Percentiles rank a stretch among this genome's conserved stretches.
Conservation (phyloP, 2,888 invertebrate species). For the Eupithecia abbreviata region DNA sequence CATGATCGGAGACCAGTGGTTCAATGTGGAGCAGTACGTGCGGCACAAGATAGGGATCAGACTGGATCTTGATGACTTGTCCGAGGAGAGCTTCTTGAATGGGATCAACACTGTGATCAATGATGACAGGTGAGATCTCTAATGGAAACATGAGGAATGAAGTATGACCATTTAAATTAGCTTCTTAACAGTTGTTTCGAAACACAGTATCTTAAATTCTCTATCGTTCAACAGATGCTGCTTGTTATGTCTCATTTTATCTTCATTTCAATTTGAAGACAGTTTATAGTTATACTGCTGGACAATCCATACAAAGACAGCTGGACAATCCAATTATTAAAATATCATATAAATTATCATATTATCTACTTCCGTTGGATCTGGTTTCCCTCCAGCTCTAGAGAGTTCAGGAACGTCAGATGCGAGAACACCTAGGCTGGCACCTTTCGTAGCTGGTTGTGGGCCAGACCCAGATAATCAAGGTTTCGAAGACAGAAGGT, state of each 20-base stretch:
- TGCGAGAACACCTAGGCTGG: constrained; percentile 93
- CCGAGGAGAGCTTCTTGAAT: constrained; percentile 52
- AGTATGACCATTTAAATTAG: no score
- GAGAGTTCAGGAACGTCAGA: constrained; percentile 90
- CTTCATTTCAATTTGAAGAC: no score
- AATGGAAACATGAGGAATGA: not conserved
- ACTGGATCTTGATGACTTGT: constrained; percentile 51
- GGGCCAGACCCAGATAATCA: constrained; percentile 93
- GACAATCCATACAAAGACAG: no score
- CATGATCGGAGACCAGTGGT: constrained; percentile 64
- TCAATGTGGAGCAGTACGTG: constrained; percentile 54
- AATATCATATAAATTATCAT: no score
- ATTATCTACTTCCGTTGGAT: constrained; percentile 83
- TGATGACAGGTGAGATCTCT: constrained; percentile 21
- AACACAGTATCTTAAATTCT: no score
- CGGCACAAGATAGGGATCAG: constrained; percentile 54
- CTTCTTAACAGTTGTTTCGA: no score
- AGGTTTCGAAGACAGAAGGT: constrained; percentile 90
- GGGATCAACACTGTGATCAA: constrained; percentile 45
- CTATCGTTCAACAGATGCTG: no score
- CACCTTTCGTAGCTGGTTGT: constrained; percentile 91
- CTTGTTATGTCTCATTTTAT: no score
- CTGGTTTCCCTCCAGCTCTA: constrained; percentile 94
- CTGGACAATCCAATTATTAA: no score
- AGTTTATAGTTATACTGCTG: no score